phyloP scores from a whole-genome alignment of 2,888 invertebrate species.

The Tetragonisca angustula region DNA sequence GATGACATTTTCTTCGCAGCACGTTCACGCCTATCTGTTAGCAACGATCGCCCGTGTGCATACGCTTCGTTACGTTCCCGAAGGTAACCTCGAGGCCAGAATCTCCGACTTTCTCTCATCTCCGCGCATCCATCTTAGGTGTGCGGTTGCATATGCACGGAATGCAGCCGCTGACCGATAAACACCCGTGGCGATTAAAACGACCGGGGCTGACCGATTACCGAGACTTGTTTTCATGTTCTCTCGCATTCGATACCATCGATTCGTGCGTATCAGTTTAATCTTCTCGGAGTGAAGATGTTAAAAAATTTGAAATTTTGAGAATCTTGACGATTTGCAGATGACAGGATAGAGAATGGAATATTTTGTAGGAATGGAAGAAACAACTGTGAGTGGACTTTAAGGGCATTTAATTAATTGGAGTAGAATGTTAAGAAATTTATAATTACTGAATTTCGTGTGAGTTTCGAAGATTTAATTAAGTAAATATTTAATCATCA shows the following conservation, averaged over 20 bases:
- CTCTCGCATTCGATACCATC: not conserved
- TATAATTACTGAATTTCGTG: too few species aligned
- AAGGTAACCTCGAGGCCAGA: conserved; percentile 49
- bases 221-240: conserved; percentile 9
- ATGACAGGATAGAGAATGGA: not conserved
- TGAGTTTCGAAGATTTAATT: too few species aligned
- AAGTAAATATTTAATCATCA: too few species aligned
- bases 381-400: too few species aligned
- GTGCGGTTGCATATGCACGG: conserved; percentile 56
- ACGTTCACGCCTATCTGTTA: conserved; percentile 57
- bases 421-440: too few species aligned
- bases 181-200: conserved; percentile 38
- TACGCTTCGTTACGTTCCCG: conserved; percentile 48
- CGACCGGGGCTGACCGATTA: conserved; percentile 37
- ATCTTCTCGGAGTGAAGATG: not conserved
- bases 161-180: conserved; percentile 58
- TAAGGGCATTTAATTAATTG: too few species aligned
- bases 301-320: not conserved
- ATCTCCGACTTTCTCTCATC: conserved; percentile 66
- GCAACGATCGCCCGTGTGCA: conserved; percentile 35
- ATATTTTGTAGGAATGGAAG: not conserved
- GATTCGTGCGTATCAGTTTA: not conserved
- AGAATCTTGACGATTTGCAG: not conserved
- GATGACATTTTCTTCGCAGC: conserved; percentile 52
- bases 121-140: conserved; percentile 58